A percentile compares a stretch with the other conserved stretches of the same genome.
Evolutionary conservation across 2,113 vertebrate genomes (phyloP).

Genomic region (Manacus vitellinus): DNA sequence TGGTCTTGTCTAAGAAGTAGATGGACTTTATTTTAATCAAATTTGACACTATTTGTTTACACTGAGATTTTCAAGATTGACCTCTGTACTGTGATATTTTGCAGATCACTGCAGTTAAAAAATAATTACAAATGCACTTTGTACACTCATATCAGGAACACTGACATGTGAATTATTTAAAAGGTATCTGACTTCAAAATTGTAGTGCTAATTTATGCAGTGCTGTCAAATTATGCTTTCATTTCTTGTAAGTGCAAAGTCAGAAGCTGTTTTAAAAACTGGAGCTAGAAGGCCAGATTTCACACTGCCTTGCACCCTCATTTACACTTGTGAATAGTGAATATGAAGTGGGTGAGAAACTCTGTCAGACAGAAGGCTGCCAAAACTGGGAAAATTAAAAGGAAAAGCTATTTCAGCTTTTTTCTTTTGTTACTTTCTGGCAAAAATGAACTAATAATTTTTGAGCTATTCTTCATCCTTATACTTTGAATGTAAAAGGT

Average conservation of each 20-base stretch:
- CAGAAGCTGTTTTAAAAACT: slow-evolving; percentile 62
- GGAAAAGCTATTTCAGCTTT: slow-evolving; percentile 31
- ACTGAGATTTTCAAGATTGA: neutral
- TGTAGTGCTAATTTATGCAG: slow-evolving; percentile 63
- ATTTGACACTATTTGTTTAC: slow-evolving; percentile 25
- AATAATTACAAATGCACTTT: slow-evolving; percentile 54
- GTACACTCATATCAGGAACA: slow-evolving; percentile 43
- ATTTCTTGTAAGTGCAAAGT: slow-evolving; percentile 56
- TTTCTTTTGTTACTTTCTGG: slow-evolving; percentile 29
- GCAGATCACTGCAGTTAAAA: slow-evolving; percentile 18
- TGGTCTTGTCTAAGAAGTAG: neutral
- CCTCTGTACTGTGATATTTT: slow-evolving; percentile 22
- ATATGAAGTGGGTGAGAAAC: slow-evolving; percentile 49
- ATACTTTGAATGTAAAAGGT: neutral
- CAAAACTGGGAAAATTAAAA: neutral
- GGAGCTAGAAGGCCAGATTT: slow-evolving; percentile 54
- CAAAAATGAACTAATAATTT: slow-evolving; percentile 32
- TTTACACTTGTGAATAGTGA: slow-evolving; percentile 59
- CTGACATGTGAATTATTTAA: slow-evolving; percentile 64
- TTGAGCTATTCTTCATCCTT: neutral
- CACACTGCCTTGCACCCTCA: slow-evolving; percentile 61
- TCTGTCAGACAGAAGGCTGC: slow-evolving; percentile 60
- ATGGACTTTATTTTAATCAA: slow-evolving; percentile 17
- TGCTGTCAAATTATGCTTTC: slow-evolving; percentile 60
- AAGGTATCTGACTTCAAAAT: slow-evolving; percentile 59